Evolutionary conservation across 2,797 vertebrate species (phyloP).

Genomic region (Lagocephalus sceleratus): DNA sequence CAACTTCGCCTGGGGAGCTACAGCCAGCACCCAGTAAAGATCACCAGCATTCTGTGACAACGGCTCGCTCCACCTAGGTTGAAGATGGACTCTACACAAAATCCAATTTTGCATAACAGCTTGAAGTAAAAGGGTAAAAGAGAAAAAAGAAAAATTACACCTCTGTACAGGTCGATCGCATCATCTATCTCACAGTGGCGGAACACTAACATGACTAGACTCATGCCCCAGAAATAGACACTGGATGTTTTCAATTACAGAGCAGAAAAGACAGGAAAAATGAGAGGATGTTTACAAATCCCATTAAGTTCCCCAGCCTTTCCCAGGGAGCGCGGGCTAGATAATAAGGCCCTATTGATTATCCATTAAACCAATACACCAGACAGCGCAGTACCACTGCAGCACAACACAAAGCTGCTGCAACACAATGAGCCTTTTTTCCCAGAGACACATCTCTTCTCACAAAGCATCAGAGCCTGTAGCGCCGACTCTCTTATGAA

Average conservation of each 20-base stretch:
- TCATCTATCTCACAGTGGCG: constrained; percentile 24
- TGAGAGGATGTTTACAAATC: constrained; percentile 71
- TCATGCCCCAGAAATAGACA: constrained; percentile 35
- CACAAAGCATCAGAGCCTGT: constrained; percentile 14
- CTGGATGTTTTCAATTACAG: constrained; percentile 65
- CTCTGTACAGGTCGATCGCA: constrained; percentile 4
- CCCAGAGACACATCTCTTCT: constrained; percentile 39
- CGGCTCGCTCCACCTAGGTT: not conserved
- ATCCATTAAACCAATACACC: constrained; percentile 67
- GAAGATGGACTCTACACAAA: no score
- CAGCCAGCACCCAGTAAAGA: constrained; percentile 48
- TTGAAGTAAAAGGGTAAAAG: not conserved
- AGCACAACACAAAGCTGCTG: constrained; percentile 39
- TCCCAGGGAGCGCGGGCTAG: constrained; percentile 56
- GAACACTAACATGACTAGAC: constrained; percentile 24
- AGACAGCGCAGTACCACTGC: constrained; percentile 44
- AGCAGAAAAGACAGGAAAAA: constrained; percentile 62
- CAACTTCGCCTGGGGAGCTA: constrained; percentile 39
- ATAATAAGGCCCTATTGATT: constrained; percentile 78
- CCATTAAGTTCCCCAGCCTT: constrained; percentile 58
- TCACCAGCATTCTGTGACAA: constrained; percentile 43
- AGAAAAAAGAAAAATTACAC: constrained; percentile 16
- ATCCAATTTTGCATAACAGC: no score
- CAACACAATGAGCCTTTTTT: constrained; percentile 31
- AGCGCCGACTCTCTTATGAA: constrained; percentile 19